Evolutionary conservation across 2,888 invertebrate species (phyloP).

Genomic region (Phortica okadai): DNA sequence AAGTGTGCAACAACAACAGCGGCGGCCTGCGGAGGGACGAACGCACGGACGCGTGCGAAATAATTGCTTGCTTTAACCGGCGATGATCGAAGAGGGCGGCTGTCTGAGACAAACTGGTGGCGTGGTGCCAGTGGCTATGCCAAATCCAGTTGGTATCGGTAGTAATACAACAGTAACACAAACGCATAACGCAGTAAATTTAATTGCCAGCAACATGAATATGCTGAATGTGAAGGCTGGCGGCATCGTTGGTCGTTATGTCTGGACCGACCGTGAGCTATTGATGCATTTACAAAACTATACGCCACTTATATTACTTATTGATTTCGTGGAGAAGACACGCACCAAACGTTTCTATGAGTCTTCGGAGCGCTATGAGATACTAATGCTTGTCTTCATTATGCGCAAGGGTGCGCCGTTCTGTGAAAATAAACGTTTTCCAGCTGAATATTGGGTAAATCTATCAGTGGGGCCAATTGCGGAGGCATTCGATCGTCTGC

Average conservation of each 20-base stretch:
- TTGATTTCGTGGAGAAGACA: slow-evolving; percentile 72
- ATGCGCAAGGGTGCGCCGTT: slow-evolving; percentile 70
- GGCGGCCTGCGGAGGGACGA: slow-evolving; percentile 26
- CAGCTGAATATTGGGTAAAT: slow-evolving; percentile 73
- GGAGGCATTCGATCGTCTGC: slow-evolving; percentile 67
- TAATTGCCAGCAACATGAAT: slow-evolving; percentile 56
- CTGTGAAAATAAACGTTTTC: slow-evolving; percentile 72
- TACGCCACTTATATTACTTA: slow-evolving; percentile 66
- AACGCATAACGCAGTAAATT: slow-evolving; percentile 39
- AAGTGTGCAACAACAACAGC: slow-evolving; percentile 44
- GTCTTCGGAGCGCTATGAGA: slow-evolving; percentile 70
- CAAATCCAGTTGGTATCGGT: slow-evolving; percentile 45
- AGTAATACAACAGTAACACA: slow-evolving; percentile 36
- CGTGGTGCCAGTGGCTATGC: slow-evolving; percentile 53
- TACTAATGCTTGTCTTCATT: slow-evolving; percentile 69
- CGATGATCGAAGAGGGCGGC: slow-evolving; percentile 64
- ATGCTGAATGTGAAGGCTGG: slow-evolving; percentile 53
- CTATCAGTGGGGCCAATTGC: slow-evolving; percentile 68
- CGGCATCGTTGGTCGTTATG: slow-evolving; percentile 50
- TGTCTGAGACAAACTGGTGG: slow-evolving; percentile 64
- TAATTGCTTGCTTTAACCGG: slow-evolving; percentile 10
- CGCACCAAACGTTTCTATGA: slow-evolving; percentile 72
- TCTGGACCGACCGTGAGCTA: slow-evolving; percentile 69
- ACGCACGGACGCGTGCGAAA: slow-evolving; percentile 1
- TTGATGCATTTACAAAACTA: slow-evolving; percentile 72